These are phyloP conservation scores for Diarsia dahlii DNA, from an alignment of 2,888 invertebrate species.

Conservation along the genomic window DNA sequence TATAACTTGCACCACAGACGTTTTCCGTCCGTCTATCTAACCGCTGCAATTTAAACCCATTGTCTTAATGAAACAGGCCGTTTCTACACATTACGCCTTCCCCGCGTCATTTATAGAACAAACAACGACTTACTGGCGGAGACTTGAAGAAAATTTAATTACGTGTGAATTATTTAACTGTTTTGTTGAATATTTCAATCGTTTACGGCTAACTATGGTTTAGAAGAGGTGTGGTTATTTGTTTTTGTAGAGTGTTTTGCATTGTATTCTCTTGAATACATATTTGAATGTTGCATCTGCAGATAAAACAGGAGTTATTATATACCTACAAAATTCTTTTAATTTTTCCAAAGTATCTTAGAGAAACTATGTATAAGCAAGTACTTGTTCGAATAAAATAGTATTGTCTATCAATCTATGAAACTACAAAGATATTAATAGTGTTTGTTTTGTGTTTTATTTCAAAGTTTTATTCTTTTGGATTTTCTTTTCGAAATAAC, in stretches of 20 bases:
- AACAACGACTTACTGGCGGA: slow-evolving; percentile 61
- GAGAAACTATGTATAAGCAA: too few relatives aligned
- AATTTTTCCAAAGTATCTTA: too few relatives aligned
- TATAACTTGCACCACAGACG: slow-evolving; percentile 59
- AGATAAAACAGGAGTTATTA: too few relatives aligned
- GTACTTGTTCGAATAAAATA: too few relatives aligned
- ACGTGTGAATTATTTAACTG: slow-evolving; percentile 44
- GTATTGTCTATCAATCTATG: too few relatives aligned
- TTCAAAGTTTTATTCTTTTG: too few relatives aligned
- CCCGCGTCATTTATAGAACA: slow-evolving; percentile 77
- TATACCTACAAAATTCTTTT: too few relatives aligned
- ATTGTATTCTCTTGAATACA: neutral
- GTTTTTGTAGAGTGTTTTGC: neutral
- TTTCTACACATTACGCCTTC: slow-evolving; percentile 80
- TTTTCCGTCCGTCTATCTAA: slow-evolving; percentile 82
- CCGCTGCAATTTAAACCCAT: slow-evolving; percentile 88
- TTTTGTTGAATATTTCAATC: slow-evolving; percentile 32
- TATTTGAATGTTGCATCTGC: neutral
- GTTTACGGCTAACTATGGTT: neutral
- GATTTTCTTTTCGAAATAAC: too few relatives aligned
- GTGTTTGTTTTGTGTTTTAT: too few relatives aligned
- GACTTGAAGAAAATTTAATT: slow-evolving; percentile 58
- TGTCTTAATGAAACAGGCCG: slow-evolving; percentile 88
- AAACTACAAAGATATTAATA: too few relatives aligned
- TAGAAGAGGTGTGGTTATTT: neutral